Evolutionary conservation across 2,113 vertebrate genomes (phyloP), one percentile per base, ranked within the genome.

Genomic region (Accipiter cooperii): DNA sequence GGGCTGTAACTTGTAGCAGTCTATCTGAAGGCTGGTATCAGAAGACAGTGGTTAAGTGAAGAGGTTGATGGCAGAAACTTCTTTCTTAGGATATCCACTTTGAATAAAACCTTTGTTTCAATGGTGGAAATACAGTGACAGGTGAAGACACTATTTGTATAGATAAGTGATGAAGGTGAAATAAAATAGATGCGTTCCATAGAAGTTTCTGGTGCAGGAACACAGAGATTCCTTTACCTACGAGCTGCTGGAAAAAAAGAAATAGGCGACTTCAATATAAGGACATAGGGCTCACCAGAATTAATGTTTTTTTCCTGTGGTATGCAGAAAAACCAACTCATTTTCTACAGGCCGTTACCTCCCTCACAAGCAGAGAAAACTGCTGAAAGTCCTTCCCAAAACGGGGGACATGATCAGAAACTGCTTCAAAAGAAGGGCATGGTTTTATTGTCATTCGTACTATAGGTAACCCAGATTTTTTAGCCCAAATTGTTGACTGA

Each of bases 71-170:
- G 47, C 24, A 79, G 69, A 95, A 89, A 17, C 21, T 92, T 52
- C 34, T 90, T 93, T 96, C 68, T 84, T n/a, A 44, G 12, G 40
- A 9, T 75, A 66, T 25, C 5, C 10, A 9, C 42, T 90, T 46
- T 63, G 69, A 93, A 89, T 86, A 84, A 88, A 97, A 89, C 4
- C 31, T 90, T 93, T 68, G 12, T 88, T 95, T 87, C 52, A 69
- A 5, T 12, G 8, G 33, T 74, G 28, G 65, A 87, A 42, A 6
- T 51, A 46, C 42, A 76, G 78, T 66, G 21, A 75, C 46, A 91
- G 13, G 40, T 55, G 29, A 61, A 95, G 55, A 65, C 68, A 44
- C 40, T 44, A 51, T 38, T 79, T 89, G 26, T 64, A 54, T 74
- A 52, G 44, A 10, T 81, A 87, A 96, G 51, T 87, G 76, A 51